Conservation (phyloP, 2,888 invertebrate genomes). For the Prosapia bicincta region DNA sequence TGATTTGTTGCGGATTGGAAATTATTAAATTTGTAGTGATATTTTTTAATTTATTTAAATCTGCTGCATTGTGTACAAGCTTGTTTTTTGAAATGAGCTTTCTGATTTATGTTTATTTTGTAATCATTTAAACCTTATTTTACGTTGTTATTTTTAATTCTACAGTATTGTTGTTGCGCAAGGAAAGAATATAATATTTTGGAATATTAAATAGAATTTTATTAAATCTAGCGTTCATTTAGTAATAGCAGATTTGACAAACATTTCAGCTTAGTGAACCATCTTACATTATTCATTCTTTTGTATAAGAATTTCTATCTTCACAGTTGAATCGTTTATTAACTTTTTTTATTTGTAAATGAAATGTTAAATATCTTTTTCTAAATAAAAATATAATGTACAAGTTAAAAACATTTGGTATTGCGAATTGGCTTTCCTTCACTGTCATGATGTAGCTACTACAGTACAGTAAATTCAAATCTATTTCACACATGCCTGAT, state of each 20-base stretch:
- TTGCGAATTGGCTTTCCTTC: not conserved
- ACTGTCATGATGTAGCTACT: not conserved
- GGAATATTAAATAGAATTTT: too few relatives aligned
- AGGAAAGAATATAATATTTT: too few relatives aligned
- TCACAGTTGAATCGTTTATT: too few relatives aligned
- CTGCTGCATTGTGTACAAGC: not conserved
- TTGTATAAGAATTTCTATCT: too few relatives aligned
- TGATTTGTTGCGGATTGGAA: not conserved
- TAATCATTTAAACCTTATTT: too few relatives aligned
- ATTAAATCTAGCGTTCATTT: too few relatives aligned
- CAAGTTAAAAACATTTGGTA: not conserved
- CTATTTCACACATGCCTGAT: not conserved
- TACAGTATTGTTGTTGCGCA: too few relatives aligned
- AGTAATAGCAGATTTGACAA: too few relatives aligned
- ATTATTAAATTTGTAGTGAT: not conserved
- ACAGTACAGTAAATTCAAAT: not conserved
- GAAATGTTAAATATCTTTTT: not conserved
- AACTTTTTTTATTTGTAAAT: not conserved
- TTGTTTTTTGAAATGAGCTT: not conserved
- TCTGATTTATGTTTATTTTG: not conserved
- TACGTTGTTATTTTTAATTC: too few relatives aligned
- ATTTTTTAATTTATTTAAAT: not conserved
- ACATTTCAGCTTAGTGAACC: not conserved
- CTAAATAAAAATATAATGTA: not conserved
- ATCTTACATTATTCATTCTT: slow-evolving; percentile 8